Base-by-base conservation (phyloP, 2,888 invertebrate species). In the Thera obeliscata region DNA sequence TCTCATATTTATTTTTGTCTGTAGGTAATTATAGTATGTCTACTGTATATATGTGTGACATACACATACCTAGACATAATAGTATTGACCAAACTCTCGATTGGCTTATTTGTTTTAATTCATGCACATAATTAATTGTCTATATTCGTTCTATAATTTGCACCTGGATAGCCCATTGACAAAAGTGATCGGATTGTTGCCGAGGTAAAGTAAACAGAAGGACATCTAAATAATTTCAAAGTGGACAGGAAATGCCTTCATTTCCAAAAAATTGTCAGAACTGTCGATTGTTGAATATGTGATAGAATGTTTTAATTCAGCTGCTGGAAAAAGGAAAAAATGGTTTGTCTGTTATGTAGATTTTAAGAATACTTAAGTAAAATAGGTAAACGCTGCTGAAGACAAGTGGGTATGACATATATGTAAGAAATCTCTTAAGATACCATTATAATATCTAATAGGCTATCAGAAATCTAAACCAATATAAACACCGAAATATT, bases 141-240 rank as follows among this genome's bases (percentile, higher is more conserved):
- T 76, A 80, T 83, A 81, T 82, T 79, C 81, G 79, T 89, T 92
- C 90, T 87, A 84, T 84, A 83, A 84, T 86, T 89, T 89, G 87
- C 87, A 85, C 89, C 91, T 89, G 94, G 94, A 94, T 95, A 95
- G 95, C 94, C 97, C 97, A 93, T 97, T 98, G 95, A 97, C 97
- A 93, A 97, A 96, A 95, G 96, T 98, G 96, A 97, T 98, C 95
- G 97, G 97, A 95, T 96, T 97, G 90, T 95, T 98, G 94, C 96
- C 98, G 96, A 98, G 98, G 98, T 98, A 98, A 96, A 94, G 95
- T 96, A 90, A 81, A 74, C 59, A 43, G 68, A 67, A 66, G 73
- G 68, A 63, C 67, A 41, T 38, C 22, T 64, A 36, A 8, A 8
- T 61, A 55, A 55, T 56, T 59, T 22, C 22, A 22, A 22, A 1